Percentiles rank a stretch among this genome's conserved stretches.
Evolutionary conservation across 2,113 vertebrate species (phyloP).

Genomic region (Plectropomus leopardus): DNA sequence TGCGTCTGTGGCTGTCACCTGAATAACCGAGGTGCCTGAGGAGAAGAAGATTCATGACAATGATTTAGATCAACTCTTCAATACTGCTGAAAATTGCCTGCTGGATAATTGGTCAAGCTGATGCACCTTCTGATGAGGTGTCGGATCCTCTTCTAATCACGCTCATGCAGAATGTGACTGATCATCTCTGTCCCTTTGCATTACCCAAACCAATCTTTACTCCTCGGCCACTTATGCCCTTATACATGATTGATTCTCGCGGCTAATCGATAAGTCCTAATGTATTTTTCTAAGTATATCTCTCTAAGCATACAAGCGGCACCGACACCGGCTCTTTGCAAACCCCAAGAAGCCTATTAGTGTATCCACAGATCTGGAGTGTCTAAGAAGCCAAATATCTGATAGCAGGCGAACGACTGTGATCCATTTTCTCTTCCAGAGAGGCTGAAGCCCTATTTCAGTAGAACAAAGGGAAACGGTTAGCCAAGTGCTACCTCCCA

Average conservation of each 20-base stretch:
- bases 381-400: conserved; percentile 67
- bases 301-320: conserved; percentile 43
- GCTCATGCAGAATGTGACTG: conserved; percentile 60
- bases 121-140: conserved; percentile 68
- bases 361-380: conserved; percentile 54
- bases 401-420: conserved; percentile 50
- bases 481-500: conserved; percentile 77
- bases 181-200: conserved; percentile 59
- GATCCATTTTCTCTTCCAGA: conserved; percentile 69
- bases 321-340: conserved; percentile 35
- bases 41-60: conserved; percentile 57
- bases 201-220: conserved; percentile 60
- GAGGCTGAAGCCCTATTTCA: conserved; percentile 59
- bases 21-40: conserved; percentile 93
- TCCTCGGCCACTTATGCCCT: conserved; percentile 51
- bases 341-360: conserved; percentile 69
- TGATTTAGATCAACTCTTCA: conserved; percentile 65
- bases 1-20: conserved; percentile 93
- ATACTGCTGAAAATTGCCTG: conserved; percentile 50
- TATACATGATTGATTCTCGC: conserved; percentile 58
- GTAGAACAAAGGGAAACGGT: conserved; percentile 68
- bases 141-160: conserved; percentile 57
- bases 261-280: conserved; percentile 73
- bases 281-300: conserved; percentile 73
- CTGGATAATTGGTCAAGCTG: conserved; percentile 60